Evolutionary conservation across 2,888 invertebrate species (phyloP), one percentile per base, ranked within the genome.

Genomic region (Cosmia pyralina): DNA sequence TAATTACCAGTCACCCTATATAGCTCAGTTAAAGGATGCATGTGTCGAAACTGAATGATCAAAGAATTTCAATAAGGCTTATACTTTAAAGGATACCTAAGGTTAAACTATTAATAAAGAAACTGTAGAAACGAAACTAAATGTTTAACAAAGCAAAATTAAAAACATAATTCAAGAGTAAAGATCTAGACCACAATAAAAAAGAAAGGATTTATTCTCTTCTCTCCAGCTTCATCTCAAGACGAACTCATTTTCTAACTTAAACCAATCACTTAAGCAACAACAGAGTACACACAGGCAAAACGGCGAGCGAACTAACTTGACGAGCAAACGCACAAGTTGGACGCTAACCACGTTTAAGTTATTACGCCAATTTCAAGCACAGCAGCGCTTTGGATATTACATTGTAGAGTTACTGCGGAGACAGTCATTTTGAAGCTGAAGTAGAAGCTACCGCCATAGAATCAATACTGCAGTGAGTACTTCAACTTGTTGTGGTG

Each of bases 221-320:
- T 34, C 38, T 59, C 41, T 53, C 41, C 38, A 73, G 67, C 68
- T 82, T 65, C 60, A 64, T 78, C 74, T 74, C n/a, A 71, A 68
- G 60, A 74, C 60, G 73, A 66, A 83, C 79, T 81, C 81, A 74
- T 83, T 79, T 66, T 81, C 69, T 74, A 74, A 74, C 67, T 81
- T 79, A 75, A 81, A 83, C 66, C 81, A 81, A 81, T 81, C 83
- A 81, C 81, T 81, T 81, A 83, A 65, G 83, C 67, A 83, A 82
- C 79, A 80, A 77, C 78, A 64, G 64, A 67, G 70, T 59, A 81
- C 83, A 81, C 79, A 83, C 79, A 55, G 83, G 11, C 79, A 48
- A 57, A 66, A 55, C 34, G 81, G 46, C 69, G 28, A 55, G 58
- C 50, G 46, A 74, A 74, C 81, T 59, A 66, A 74, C 46, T 79